Percentiles rank a stretch among this genome's conserved stretches.
Conservation (phyloP, 2,888 invertebrate species). For the Phlogophora meticulosa region DNA sequence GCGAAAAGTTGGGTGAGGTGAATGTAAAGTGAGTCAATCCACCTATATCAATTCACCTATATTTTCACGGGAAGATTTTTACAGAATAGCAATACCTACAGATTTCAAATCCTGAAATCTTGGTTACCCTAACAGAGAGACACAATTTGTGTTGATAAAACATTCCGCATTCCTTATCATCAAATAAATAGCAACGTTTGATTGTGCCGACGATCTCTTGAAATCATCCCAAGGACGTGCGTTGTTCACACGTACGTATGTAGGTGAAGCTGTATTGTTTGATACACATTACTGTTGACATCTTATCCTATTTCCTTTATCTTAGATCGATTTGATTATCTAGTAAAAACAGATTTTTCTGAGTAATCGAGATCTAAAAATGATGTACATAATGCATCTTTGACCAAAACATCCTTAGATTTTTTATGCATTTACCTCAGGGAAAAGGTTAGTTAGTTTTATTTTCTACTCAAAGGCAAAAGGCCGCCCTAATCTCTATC, state of each 20-base stretch:
- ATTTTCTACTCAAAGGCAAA: too few species aligned
- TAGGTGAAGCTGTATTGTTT: neutral
- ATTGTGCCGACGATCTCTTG: conserved; percentile 45
- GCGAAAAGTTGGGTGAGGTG: too few species aligned
- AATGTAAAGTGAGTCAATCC: too few species aligned
- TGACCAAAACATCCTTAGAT: neutral
- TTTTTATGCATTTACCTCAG: conserved; percentile 14
- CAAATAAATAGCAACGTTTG: conserved; percentile 44
- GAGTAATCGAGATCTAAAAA: conserved; percentile 11
- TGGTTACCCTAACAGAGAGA: conserved; percentile 22
- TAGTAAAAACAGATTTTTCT: conserved; percentile 16
- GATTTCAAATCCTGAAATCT: neutral
- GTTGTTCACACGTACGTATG: neutral
- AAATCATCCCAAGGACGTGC: conserved; percentile 52
- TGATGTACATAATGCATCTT: neutral
- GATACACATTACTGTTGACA: conserved; percentile 7
- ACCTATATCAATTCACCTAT: too few species aligned
- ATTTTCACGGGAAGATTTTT: too few species aligned
- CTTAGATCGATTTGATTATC: conserved; percentile 26
- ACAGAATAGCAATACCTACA: too few species aligned
- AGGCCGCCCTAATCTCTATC: too few species aligned
- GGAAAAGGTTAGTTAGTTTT: neutral
- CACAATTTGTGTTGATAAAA: conserved; percentile 54
- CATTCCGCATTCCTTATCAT: conserved; percentile 52
- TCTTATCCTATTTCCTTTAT: conserved; percentile 19